Conservation (phyloP, 1,140 invertebrate genomes). For the Chironomus striatipennis region DNA sequence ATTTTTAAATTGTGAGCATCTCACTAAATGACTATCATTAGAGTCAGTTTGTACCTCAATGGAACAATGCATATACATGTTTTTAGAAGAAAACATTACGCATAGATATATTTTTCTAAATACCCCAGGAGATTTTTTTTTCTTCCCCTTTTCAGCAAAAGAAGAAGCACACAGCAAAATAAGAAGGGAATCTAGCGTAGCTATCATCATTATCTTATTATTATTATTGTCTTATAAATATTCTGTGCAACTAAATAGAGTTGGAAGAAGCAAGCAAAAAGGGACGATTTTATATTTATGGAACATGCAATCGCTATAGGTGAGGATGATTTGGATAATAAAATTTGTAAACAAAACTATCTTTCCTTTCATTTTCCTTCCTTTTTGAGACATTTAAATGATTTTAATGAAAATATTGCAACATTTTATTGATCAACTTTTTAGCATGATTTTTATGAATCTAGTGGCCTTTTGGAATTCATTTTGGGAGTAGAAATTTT, state of each 20-base stretch:
- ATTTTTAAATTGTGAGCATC: neutral
- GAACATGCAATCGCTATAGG: no score
- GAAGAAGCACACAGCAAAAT: neutral
- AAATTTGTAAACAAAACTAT: conserved; percentile 22
- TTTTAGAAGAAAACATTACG: neutral
- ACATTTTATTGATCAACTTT: conserved; percentile 21
- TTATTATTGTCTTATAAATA: no score
- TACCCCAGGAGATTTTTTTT: neutral
- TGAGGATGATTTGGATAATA: conserved; percentile 11
- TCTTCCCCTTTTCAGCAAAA: neutral
- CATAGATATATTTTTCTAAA: neutral
- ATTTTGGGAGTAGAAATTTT: no score
- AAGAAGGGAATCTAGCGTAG: neutral
- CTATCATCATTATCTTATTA: no score
- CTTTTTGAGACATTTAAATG: neutral
- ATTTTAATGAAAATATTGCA: conserved; percentile 17
- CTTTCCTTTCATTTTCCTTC: neutral
- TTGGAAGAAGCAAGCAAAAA: no score
- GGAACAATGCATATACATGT: neutral
- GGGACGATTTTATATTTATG: no score
- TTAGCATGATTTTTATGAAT: neutral
- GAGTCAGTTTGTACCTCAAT: neutral
- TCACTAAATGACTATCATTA: conserved; percentile 1
- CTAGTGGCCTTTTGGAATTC: no score
- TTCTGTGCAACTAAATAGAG: no score